Evolutionary conservation across 2,888 invertebrate genomes (phyloP).

Genomic region (Agrochola macilenta): DNA sequence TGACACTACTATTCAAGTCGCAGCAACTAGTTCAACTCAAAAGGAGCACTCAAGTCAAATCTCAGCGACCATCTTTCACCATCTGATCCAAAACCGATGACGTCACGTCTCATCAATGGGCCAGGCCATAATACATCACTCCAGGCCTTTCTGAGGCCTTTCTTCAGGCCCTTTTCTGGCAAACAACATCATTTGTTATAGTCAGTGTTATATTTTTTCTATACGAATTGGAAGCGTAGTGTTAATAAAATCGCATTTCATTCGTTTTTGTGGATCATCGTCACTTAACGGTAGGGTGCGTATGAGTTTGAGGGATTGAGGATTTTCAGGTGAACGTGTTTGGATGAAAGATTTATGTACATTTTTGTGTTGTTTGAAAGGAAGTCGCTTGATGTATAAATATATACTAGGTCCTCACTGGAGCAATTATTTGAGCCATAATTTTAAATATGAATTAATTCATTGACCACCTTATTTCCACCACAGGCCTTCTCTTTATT

Average conservation of each 20-base stretch:
- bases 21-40: constrained; percentile 35
- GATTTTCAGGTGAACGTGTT: constrained; percentile 13
- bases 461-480: not conserved
- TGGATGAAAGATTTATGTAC: not conserved
- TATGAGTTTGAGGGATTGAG: constrained; percentile 42
- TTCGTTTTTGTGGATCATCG: constrained; percentile 90
- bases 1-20: constrained; percentile 25
- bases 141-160: constrained; percentile 73
- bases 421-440: not conserved
- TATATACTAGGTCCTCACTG: too few species aligned
- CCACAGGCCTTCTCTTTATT: not conserved
- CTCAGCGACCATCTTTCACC: constrained; percentile 64
- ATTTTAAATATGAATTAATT: not conserved
- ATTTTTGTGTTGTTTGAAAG: not conserved
- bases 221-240: constrained; percentile 85
- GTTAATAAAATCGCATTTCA: constrained; percentile 90
- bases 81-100: constrained; percentile 71
- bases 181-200: constrained; percentile 91
- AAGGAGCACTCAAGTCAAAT: constrained; percentile 65
- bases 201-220: constrained; percentile 86
- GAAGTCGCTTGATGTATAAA: not conserved
- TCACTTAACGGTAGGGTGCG: constrained; percentile 86
- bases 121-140: constrained; percentile 78
- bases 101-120: constrained; percentile 83
- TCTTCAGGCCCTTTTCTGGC: constrained; percentile 78